phyloP scores from a whole-genome alignment of 2,888 invertebrate species.

The Drosophila demipolita region DNA sequence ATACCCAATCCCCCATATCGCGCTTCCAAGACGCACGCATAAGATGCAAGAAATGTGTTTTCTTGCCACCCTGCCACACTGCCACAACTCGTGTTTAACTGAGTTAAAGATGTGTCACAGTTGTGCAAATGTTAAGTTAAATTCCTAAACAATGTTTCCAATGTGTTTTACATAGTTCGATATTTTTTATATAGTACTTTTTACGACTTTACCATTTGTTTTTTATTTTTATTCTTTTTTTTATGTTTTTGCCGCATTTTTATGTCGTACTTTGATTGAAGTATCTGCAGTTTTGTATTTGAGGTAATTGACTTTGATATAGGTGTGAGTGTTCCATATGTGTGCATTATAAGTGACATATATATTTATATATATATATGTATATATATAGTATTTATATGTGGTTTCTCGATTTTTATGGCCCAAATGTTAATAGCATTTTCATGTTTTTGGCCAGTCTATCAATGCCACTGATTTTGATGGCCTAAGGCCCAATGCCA shows the following conservation, averaged over 20 bases:
- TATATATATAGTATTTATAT: conserved; percentile 40
- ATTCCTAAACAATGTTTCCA: conserved; percentile 38
- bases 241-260: conserved; percentile 57
- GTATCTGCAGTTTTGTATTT: conserved; percentile 48
- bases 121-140: conserved; percentile 30
- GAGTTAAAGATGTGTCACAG: conserved; percentile 24
- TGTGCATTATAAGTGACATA: conserved; percentile 11
- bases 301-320: conserved; percentile 52
- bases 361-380: conserved; percentile 6
- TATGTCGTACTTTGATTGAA: conserved; percentile 60
- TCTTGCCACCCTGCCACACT: neutral
- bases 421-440: conserved; percentile 72
- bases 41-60: conserved; percentile 1
- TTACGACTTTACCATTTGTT: conserved; percentile 42
- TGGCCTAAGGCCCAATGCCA: conserved; percentile 49
- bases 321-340: conserved; percentile 7
- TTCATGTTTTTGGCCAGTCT: conserved; percentile 69
- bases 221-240: conserved; percentile 50
- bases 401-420: conserved; percentile 65
- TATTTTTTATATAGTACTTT: conserved; percentile 25
- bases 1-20: neutral
- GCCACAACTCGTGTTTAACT: conserved; percentile 3
- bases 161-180: conserved; percentile 29
- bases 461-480: conserved; percentile 51
- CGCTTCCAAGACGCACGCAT: neutral